Conservation (phyloP, 2,113 vertebrate species). For the Scopus umbretta region DNA sequence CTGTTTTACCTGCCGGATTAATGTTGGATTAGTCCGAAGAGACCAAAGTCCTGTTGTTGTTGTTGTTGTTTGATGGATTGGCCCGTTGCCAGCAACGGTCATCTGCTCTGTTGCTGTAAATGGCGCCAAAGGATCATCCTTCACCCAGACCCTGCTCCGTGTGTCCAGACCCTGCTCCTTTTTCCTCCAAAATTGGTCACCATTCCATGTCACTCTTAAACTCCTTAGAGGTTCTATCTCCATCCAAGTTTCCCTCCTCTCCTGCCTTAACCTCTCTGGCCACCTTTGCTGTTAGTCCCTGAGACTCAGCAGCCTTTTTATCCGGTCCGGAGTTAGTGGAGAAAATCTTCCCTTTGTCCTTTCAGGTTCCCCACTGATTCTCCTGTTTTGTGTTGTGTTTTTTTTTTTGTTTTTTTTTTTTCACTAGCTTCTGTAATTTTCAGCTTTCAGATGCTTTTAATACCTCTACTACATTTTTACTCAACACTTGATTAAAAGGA, state of each 20-base stretch:
- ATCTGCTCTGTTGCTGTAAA: neutral
- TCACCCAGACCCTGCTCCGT: neutral
- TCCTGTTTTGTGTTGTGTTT: too few relatives aligned
- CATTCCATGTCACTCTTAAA: rapidly evolving
- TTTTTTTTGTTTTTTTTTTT: too few relatives aligned
- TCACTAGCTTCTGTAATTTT: neutral
- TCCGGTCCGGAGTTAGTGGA: too few relatives aligned
- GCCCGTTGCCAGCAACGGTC: neutral
- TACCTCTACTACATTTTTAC: neutral
- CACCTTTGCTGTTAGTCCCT: too few relatives aligned
- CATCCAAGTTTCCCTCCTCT: too few relatives aligned
- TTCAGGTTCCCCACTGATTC: neutral
- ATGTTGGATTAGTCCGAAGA: neutral
- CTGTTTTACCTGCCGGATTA: neutral
- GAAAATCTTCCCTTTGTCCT: neutral
- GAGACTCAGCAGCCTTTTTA: neutral
- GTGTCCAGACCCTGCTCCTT: neutral
- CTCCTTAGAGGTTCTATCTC: too few relatives aligned
- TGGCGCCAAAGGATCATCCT: neutral
- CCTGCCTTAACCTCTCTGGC: neutral
- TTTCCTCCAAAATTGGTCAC: neutral
- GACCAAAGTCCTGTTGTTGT: neutral
- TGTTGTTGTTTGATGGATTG: neutral
- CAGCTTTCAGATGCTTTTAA: neutral
- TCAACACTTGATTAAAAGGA: neutral